Base-by-base conservation (phyloP, 2,797 vertebrate species). In the Melanitta fusca region DNA sequence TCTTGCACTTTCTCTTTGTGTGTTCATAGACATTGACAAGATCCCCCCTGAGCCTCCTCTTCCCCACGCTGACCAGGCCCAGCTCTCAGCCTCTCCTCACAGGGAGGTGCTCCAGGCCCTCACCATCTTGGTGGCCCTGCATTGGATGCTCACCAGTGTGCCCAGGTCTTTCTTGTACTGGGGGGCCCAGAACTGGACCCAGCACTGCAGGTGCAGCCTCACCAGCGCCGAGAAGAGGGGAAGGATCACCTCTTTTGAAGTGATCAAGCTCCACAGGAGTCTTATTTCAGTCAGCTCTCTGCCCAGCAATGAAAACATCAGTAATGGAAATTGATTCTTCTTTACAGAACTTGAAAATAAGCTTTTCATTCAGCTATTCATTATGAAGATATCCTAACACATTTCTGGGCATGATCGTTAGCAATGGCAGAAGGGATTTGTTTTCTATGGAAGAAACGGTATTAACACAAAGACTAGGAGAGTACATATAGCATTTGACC, bases 401-500 rank as follows among this genome's bases (percentile, higher is more conserved):
- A 73, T 65, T 85, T 83, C 56, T 49, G 49, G 16, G 30, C 19
- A 62, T 1, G 1, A 43, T 22, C 39, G 71, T 28, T 53, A 38
- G 45, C 24, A 80, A 64, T 9, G 24, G 36, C 21, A 85, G n/a
- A 80, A 71, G 3, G 19, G 20, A 78, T 61, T 89, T 0, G 22
- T 21, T 83, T 74, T 78, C 51, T 57, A 1, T 16, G 24, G 30
- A 73, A 24, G 47, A 91, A 87, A 71, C 43, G 7, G 4, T 17
- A 61, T 34, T 47, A 83, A 57, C 7, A n/a, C 8, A 72, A 57
- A 71, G 30, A 39, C 1, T 19, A 18, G 7, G 8, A 88, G 21
- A 80, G 18, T 61, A 47, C 43, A 25, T 8, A 14, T 0, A 49
- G 8, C 17, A 21, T 43, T 60, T 22, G 4, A 57, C 1, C 0